These are phyloP conservation scores for Phymanthus crucifer DNA, from an alignment of 92 coral and sea anemone genomes.

Conservation along the genomic window DNA sequence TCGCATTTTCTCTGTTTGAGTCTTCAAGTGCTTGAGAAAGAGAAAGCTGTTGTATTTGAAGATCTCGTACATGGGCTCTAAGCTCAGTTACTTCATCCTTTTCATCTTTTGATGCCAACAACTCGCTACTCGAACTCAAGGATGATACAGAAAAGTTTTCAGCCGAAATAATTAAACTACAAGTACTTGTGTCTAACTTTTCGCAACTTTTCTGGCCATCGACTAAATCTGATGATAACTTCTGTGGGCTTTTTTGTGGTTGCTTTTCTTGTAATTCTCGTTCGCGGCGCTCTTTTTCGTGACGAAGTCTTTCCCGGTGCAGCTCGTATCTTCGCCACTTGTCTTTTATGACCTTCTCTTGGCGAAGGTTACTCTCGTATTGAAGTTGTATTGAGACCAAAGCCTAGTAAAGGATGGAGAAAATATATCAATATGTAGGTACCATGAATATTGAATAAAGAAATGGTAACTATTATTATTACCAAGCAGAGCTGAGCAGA, in stretches of 20 bases:
- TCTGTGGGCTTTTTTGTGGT: constrained; percentile 16
- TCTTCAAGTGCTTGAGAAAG: constrained; percentile 90
- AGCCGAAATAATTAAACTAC: constrained; percentile 80
- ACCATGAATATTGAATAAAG: no score
- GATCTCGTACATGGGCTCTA: constrained; percentile 64
- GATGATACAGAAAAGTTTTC: constrained; percentile 88
- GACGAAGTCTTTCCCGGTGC: constrained; percentile 45
- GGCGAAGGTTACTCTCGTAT: constrained; percentile 69
- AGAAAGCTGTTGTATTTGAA: constrained; percentile 89
- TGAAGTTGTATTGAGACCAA: constrained; percentile 87
- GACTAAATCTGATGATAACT: background rate
- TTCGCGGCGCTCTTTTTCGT: constrained; percentile 34
- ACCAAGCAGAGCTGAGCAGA: background rate
- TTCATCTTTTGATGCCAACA: constrained; percentile 54
- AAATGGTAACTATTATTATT: background rate
- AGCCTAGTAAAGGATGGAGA: constrained; percentile 57
- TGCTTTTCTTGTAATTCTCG: constrained; percentile 42
- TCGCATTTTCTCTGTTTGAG: constrained; percentile 84
- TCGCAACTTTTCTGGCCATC: constrained; percentile 30
- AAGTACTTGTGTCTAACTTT: constrained; percentile 35
- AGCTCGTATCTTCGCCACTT: constrained; percentile 69
- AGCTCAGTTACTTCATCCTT: constrained; percentile 40
- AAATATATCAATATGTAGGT: background rate
- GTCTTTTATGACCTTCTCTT: constrained; percentile 73
- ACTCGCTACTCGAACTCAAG: constrained; percentile 71